Percentiles rank a stretch among this genome's conserved stretches.
phyloP scores from a whole-genome alignment of 1,140 invertebrate genomes.

The Pectinophora gossypiella region DNA sequence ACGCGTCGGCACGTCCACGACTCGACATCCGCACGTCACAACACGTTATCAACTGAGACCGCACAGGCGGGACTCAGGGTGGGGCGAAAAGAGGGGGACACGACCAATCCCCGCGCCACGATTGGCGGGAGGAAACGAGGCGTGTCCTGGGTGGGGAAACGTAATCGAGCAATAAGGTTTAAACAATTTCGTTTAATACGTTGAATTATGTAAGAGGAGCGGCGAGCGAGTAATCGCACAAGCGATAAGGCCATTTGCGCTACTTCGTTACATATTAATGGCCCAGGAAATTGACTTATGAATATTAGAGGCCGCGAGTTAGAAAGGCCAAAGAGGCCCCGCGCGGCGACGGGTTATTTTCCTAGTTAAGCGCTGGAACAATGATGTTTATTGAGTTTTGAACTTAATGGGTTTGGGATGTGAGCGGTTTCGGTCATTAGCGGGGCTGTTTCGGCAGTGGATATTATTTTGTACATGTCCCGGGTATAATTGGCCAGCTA shows the following conservation, averaged over 20 bases:
- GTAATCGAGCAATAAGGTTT: conserved; percentile 76
- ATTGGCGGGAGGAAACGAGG: conserved; percentile 62
- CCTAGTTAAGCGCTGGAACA: conserved; percentile 69
- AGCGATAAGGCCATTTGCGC: conserved; percentile 75
- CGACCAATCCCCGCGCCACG: conserved; percentile 23
- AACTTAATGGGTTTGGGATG: conserved; percentile 59
- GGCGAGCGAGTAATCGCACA: conserved; percentile 73
- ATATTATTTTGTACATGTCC: too few relatives aligned
- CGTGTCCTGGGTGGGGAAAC: conserved; percentile 63
- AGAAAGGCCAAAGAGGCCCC: conserved; percentile 67
- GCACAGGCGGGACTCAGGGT: conserved; percentile 16
- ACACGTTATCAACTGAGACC: conserved; percentile 13
- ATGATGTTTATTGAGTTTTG: conserved; percentile 68
- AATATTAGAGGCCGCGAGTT: conserved; percentile 70
- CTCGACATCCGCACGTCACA: conserved; percentile 18
- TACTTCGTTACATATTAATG: conserved; percentile 75
- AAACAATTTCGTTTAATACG: conserved; percentile 76
- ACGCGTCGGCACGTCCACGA: conserved; percentile 16
- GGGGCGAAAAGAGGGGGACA: conserved; percentile 8
- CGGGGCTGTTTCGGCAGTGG: too few relatives aligned
- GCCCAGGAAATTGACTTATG: conserved; percentile 75
- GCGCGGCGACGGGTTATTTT: conserved; percentile 58
- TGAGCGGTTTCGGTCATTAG: conserved; percentile 58
- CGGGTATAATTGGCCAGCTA: too few relatives aligned
- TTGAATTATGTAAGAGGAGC: conserved; percentile 75